Conservation (phyloP, 2,888 invertebrate species). For the Napeogenes sylphis region DNA sequence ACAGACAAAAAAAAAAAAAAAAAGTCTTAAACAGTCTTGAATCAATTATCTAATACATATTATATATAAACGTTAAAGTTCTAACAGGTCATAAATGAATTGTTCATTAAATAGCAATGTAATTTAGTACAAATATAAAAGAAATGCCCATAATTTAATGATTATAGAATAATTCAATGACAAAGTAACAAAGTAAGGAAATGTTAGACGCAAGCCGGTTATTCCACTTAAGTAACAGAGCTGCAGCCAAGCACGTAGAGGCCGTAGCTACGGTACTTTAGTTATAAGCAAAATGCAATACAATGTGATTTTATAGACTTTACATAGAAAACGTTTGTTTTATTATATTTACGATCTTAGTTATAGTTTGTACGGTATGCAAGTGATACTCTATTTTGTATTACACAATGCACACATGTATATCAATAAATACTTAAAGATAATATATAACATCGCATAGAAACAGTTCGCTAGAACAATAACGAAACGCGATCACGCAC, state of each 20-base stretch:
- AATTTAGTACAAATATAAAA: too few species aligned
- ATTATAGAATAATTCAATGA: constrained; percentile 39
- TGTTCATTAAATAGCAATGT: too few species aligned
- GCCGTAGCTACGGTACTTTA: constrained; percentile 58
- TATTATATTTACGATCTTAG: neutral
- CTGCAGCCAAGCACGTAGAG: constrained; percentile 42
- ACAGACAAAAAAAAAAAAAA: too few species aligned
- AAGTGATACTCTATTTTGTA: too few species aligned
- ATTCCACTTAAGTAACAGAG: constrained; percentile 35
- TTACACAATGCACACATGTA: neutral
- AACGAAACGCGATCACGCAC: constrained; percentile 8
- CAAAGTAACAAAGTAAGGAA: constrained; percentile 46
- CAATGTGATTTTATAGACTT: constrained; percentile 8
- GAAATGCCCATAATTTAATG: too few species aligned
- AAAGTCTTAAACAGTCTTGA: too few species aligned
- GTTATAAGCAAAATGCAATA: constrained; percentile 34
- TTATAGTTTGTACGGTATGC: too few species aligned
- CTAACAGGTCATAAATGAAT: too few species aligned
- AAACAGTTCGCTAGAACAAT: constrained; percentile 8
- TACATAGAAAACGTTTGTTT: neutral
- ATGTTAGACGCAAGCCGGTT: constrained; percentile 43
- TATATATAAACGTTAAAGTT: too few species aligned
- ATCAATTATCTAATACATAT: too few species aligned
- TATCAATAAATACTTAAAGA: neutral
- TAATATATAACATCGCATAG: constrained; percentile 1